Evolutionary conservation across 2,797 vertebrate genomes (phyloP), one percentile per base, ranked within the genome.

Genomic region (Danio jaintianensis): DNA sequence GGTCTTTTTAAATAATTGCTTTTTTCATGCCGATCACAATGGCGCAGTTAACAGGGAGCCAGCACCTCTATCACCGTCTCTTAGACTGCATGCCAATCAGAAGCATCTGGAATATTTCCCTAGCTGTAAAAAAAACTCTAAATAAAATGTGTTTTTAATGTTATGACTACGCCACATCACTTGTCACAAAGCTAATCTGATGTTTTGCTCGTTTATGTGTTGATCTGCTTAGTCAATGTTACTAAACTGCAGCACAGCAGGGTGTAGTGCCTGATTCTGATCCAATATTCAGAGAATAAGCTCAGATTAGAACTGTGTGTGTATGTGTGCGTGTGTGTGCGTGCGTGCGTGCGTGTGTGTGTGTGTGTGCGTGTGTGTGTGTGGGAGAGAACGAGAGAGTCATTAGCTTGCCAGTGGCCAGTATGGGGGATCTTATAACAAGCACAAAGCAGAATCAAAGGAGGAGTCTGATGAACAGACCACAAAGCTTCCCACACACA

Each of bases 361-460:
- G n/a, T 29, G 29, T 29, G 29, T 29, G 29, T 69, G 53, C 47
- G 75, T 59, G 43, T 48, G 64, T 68, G 61, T 61, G 45, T 75
- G 62, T 62, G 70, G 63, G 81, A 40, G 38, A n/a, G 48, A 40
- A 56, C n/a, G 4, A 69, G 64, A 52, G 56, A 73, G 69, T 80
- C 78, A 64, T 80, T 80, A 66, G 78, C 56, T 73, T 80, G 78
- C 42, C 59, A 73, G 48, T 73, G 78, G 69, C 42, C 63, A 58
- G 77, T 79, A 72, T 67, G 56, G 42, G 53, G 77, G 58, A 82
- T 74, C 40, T 61, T 70, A 75, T 83, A 83, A 75, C 36, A 3
- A 79, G 77, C 64, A 83, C 64, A 79, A 55, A 56, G 52, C 70
- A 45, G 13, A 83, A 83, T 83, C 77, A 83, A 75, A 83, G 59